Conservation (phyloP, 2,113 vertebrate genomes). For the Cyphomyrus discorhynchus region DNA sequence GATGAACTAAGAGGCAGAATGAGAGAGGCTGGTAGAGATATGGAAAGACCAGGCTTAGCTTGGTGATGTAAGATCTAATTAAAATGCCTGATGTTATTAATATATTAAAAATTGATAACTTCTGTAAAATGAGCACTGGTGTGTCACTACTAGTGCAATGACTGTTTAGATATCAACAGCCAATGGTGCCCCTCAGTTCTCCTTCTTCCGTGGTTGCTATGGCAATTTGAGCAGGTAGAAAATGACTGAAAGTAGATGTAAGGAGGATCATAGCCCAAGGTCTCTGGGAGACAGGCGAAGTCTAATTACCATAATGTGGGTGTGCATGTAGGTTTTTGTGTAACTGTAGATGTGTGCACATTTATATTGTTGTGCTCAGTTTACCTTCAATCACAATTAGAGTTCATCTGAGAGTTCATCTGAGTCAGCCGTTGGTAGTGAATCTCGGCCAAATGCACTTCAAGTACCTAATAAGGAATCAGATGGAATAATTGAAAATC, state of each 20-base stretch:
- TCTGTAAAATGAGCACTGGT: not conserved
- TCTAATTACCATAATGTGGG: not conserved
- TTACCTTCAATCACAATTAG: not conserved
- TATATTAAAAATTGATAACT: not conserved
- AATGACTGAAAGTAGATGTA: not conserved
- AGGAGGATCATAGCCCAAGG: not conserved
- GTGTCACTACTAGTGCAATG: not conserved
- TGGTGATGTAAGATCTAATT: not conserved
- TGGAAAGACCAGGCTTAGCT: not conserved
- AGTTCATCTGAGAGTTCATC: too few species aligned
- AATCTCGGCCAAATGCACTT: not conserved
- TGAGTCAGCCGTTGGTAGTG: not conserved
- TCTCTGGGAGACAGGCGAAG: not conserved
- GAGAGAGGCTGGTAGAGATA: not conserved
- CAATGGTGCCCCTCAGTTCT: not conserved
- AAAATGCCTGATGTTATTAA: not conserved
- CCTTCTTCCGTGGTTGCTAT: constrained; percentile 11
- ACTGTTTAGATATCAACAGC: not conserved
- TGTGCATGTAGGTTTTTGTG: not conserved
- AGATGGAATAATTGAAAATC: not conserved
- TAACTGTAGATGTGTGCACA: not conserved
- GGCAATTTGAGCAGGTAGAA: constrained; percentile 3
- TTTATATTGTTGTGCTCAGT: not conserved
- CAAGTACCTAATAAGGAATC: not conserved
- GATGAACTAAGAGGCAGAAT: not conserved